A percentile compares a stretch with the other conserved stretches of the same genome.
Conservation (phyloP, 2,797 vertebrate species). For the Erethizon dorsatum region DNA sequence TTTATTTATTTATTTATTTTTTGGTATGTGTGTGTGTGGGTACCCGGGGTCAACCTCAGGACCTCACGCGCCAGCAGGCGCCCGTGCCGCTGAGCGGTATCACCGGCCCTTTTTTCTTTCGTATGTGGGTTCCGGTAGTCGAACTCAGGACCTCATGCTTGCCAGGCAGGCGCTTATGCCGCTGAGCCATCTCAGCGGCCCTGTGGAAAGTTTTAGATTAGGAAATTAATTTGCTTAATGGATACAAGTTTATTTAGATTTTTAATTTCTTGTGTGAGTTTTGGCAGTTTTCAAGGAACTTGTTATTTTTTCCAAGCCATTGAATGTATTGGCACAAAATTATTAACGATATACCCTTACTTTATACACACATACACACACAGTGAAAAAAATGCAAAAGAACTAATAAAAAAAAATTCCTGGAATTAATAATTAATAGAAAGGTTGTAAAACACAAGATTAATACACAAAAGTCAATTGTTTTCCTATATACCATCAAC, state of each 20-base stretch:
- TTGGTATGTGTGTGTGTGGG: no score
- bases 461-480: not conserved
- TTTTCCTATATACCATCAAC: not conserved
- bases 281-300: slow-evolving; percentile 58
- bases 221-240: slow-evolving; percentile 30
- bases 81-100: no score
- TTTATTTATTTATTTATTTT: no score
- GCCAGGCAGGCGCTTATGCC: no score
- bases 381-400: not conserved
- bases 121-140: no score
- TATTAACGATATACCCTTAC: not conserved
- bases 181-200: no score
- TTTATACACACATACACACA: not conserved
- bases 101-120: no score
- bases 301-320: slow-evolving; percentile 28
- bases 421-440: not conserved
- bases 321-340: not conserved
- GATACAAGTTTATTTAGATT: not conserved
- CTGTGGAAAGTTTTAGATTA: not conserved
- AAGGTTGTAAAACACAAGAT: not conserved
- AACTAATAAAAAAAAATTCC: not conserved
- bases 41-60: no score
- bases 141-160: no score
- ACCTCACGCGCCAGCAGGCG: no score
- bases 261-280: slow-evolving; percentile 18